These are phyloP conservation scores for Ophioninae sp. DNA, from an alignment of 2,888 invertebrate species.

Conservation along the genomic window DNA sequence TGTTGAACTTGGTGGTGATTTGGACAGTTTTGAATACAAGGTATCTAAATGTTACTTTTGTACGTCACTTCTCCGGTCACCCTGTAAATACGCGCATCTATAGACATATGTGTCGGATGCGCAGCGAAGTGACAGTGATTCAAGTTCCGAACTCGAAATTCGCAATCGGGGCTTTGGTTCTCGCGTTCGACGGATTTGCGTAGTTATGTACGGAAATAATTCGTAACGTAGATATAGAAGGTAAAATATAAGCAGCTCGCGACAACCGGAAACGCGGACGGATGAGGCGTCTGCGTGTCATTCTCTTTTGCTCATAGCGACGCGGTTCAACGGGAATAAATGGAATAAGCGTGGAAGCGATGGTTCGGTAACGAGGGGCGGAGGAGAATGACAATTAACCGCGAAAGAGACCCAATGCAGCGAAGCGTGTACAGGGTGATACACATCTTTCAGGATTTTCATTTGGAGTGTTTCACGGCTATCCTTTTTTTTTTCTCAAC, in stretches of 20 bases:
- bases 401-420: neutral
- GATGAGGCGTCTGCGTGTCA: neutral
- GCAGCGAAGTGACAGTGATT: neutral
- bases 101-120: neutral
- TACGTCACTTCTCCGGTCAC: too few relatives aligned
- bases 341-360: neutral
- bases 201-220: neutral
- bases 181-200: neutral
- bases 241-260: neutral
- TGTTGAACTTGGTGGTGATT: too few relatives aligned
- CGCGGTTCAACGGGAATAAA: neutral
- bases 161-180: neutral
- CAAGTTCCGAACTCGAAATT: neutral
- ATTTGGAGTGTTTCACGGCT: too few relatives aligned
- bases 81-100: neutral
- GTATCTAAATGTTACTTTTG: too few relatives aligned
- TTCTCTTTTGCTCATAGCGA: neutral
- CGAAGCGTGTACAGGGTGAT: neutral
- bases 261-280: constrained; percentile 21
- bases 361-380: neutral
- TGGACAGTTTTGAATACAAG: too few relatives aligned
- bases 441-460: neutral
- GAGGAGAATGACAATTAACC: neutral
- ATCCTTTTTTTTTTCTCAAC: too few relatives aligned
- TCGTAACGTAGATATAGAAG: neutral